A percentile compares a stretch with the other conserved stretches of the same genome.
Conservation (phyloP, 2,113 vertebrate species). For the Pyrgilauda ruficollis region DNA sequence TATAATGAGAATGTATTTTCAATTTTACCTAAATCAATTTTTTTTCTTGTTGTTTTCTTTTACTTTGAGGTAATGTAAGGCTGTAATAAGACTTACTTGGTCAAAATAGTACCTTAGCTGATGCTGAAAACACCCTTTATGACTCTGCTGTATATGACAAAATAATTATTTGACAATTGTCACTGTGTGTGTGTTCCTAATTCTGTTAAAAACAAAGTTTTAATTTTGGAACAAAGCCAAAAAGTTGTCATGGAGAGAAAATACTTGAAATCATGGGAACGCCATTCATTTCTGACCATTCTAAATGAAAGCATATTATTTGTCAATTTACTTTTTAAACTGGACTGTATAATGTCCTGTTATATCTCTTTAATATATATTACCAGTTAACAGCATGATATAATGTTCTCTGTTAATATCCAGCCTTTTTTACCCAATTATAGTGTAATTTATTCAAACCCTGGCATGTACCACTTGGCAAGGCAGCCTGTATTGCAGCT, state of each 20-base stretch:
- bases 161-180: not conserved
- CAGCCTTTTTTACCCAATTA: not conserved
- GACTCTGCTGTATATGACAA: not conserved
- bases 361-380: slow-evolving; percentile 22
- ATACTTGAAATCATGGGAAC: not conserved
- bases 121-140: not conserved
- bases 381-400: not conserved
- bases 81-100: not conserved
- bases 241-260: not conserved
- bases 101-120: not conserved
- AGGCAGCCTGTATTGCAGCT: not conserved
- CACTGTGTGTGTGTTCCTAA: not conserved
- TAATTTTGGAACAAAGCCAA: not conserved
- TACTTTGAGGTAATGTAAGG: not conserved
- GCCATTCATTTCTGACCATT: not conserved
- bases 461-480: not conserved
- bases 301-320: not conserved
- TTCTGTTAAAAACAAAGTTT: not conserved
- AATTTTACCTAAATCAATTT: not conserved
- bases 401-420: slow-evolving; percentile 41
- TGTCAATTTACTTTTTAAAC: slow-evolving; percentile 29
- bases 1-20: not conserved
- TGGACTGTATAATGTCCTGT: not conserved
- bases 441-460: slow-evolving; percentile 12
- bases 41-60: not conserved